Conservation (phyloP, 2,113 vertebrate species). For the Hyaena hyaena region DNA sequence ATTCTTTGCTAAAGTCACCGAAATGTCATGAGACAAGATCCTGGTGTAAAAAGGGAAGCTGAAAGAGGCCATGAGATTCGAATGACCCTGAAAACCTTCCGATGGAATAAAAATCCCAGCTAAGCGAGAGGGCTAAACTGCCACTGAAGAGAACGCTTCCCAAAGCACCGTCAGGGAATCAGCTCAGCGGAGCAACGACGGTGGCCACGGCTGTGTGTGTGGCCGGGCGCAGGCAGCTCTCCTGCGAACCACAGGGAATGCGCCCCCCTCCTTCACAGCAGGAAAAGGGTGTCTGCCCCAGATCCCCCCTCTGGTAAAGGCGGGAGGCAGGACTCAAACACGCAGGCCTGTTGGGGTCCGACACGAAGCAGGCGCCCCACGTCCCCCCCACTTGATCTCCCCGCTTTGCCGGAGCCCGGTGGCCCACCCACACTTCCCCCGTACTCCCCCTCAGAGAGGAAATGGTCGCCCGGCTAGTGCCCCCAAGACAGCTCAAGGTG, state of each 20-base stretch:
- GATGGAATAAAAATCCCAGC: background rate
- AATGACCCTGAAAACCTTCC: background rate
- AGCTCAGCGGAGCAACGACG: rapidly evolving
- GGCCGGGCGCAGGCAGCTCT: background rate
- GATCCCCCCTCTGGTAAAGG: background rate
- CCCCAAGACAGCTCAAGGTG: background rate
- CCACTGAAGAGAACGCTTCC: background rate
- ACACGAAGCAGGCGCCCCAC: rapidly evolving
- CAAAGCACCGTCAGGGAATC: background rate
- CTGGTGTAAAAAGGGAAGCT: background rate
- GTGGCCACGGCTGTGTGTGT: rapidly evolving
- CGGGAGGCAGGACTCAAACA: background rate
- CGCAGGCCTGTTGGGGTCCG: rapidly evolving
- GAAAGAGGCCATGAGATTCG: background rate
- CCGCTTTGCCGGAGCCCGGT: background rate
- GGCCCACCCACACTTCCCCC: rapidly evolving
- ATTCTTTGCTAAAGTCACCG: background rate
- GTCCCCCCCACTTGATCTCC: rapidly evolving
- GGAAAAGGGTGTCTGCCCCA: background rate
- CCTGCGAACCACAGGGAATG: background rate
- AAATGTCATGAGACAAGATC: background rate
- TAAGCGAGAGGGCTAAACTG: too few species aligned
- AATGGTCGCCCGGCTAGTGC: background rate
- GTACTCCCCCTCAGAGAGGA: background rate
- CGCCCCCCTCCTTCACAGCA: background rate